These are phyloP conservation scores for Atta cephalotes DNA, from an alignment of 1,140 invertebrate species.

Conservation along the genomic window DNA sequence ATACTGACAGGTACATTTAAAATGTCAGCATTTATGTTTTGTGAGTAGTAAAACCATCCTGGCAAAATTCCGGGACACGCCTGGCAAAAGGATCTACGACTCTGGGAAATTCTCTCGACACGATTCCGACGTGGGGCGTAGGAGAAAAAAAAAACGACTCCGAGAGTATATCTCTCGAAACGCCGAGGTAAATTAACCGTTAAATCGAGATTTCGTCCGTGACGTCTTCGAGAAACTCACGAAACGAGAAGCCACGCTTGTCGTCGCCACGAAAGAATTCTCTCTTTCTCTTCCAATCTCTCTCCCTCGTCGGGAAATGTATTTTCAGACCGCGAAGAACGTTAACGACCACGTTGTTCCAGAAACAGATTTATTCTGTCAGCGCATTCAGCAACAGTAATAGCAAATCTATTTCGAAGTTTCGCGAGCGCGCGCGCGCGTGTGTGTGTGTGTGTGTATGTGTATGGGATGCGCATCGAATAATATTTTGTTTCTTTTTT, in stretches of 20 bases:
- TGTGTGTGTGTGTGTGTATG: too few relatives aligned
- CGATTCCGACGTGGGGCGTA: constrained; percentile 32
- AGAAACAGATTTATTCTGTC: constrained; percentile 65
- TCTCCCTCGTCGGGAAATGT: constrained; percentile 47
- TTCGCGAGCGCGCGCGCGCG: neutral
- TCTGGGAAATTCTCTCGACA: constrained; percentile 54
- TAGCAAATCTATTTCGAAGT: constrained; percentile 59
- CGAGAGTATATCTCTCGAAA: constrained; percentile 57
- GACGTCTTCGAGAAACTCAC: constrained; percentile 63
- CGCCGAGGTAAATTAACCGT: constrained; percentile 54
- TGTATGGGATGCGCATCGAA: neutral
- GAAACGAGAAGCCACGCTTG: constrained; percentile 38
- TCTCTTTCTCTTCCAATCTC: neutral
- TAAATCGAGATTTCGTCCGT: constrained; percentile 63
- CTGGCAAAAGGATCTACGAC: constrained; percentile 32
- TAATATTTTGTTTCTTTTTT: constrained; percentile 27
- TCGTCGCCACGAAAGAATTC: constrained; percentile 48
- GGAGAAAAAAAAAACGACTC: constrained; percentile 37
- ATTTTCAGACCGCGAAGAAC: constrained; percentile 62
- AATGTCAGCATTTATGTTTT: constrained; percentile 17
- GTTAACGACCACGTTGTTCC: constrained; percentile 62
- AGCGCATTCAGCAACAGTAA: constrained; percentile 52
- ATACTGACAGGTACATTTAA: constrained; percentile 34
- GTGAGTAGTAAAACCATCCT: constrained; percentile 22
- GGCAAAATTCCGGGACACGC: constrained; percentile 29